These are phyloP conservation scores for Drosophila austrosaltans DNA, from an alignment of 2,888 invertebrate genomes.

Conservation along the genomic window DNA sequence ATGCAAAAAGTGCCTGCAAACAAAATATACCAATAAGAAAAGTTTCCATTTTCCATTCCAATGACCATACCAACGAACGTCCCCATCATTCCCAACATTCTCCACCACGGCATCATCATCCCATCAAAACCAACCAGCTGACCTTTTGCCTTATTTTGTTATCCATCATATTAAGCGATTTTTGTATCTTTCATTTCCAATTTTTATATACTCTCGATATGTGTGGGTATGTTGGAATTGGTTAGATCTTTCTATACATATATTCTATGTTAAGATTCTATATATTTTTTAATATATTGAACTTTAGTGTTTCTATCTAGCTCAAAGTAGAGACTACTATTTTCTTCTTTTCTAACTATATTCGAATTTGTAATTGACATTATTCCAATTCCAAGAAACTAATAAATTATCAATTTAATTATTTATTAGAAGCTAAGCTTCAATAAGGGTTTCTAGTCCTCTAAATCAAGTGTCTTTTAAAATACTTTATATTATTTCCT, in stretches of 20 bases:
- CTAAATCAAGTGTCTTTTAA: too few relatives aligned
- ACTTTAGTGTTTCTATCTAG: too few relatives aligned
- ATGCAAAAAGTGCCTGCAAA: constrained; percentile 55
- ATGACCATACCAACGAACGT: background rate
- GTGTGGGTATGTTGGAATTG: background rate
- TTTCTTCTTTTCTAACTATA: too few relatives aligned
- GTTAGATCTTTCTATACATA: background rate
- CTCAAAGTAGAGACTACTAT: too few relatives aligned
- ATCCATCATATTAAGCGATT: constrained; percentile 27
- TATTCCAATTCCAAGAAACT: too few relatives aligned
- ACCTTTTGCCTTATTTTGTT: constrained; percentile 3
- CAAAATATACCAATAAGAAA: constrained; percentile 31
- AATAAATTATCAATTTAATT: too few relatives aligned
- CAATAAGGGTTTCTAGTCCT: too few relatives aligned
- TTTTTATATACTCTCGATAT: background rate
- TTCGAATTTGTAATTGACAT: too few relatives aligned
- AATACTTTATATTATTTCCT: too few relatives aligned
- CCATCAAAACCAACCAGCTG: background rate
- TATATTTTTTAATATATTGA: background rate
- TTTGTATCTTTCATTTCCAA: constrained; percentile 2
- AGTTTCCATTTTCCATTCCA: constrained; percentile 17
- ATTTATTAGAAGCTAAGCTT: too few relatives aligned
- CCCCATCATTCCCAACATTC: background rate
- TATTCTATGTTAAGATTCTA: background rate
- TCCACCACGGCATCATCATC: too few relatives aligned